Conservation (phyloP, 2,113 vertebrate species). For the Castor canadensis region DNA sequence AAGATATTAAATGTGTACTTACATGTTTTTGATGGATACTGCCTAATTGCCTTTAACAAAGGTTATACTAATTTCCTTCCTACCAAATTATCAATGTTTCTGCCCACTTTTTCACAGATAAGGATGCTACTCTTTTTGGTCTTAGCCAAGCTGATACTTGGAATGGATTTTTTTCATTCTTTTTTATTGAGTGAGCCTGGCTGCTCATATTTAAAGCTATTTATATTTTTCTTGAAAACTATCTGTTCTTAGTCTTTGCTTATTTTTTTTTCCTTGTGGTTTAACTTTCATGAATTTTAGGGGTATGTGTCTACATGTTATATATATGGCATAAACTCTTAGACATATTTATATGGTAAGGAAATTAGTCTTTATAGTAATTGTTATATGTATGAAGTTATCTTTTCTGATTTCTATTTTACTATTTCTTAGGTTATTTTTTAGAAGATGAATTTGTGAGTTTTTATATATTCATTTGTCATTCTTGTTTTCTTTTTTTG, state of each 20-base stretch:
- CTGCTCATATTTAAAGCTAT: neutral
- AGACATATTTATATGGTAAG: neutral
- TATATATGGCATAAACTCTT: neutral
- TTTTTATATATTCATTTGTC: neutral
- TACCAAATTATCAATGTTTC: neutral
- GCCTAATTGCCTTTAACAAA: neutral
- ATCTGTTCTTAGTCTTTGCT: neutral
- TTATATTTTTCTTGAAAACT: conserved; percentile 20
- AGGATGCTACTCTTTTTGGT: neutral
- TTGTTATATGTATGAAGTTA: neutral
- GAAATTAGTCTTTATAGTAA: neutral
- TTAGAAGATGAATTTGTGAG: neutral
- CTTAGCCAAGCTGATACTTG: neutral
- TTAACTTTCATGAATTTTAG: conserved; percentile 29
- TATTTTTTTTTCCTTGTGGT: conserved; percentile 34
- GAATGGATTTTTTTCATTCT: neutral
- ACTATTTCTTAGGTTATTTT: neutral
- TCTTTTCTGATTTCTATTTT: neutral
- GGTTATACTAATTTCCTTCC: neutral
- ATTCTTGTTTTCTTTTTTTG: neutral
- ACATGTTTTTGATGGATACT: conserved; percentile 13
- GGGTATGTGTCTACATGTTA: neutral
- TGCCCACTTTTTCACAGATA: neutral
- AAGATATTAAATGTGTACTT: neutral
- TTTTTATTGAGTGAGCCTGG: neutral